Conservation (phyloP, 2,113 vertebrate genomes). For the Chloroceryle aenea region DNA sequence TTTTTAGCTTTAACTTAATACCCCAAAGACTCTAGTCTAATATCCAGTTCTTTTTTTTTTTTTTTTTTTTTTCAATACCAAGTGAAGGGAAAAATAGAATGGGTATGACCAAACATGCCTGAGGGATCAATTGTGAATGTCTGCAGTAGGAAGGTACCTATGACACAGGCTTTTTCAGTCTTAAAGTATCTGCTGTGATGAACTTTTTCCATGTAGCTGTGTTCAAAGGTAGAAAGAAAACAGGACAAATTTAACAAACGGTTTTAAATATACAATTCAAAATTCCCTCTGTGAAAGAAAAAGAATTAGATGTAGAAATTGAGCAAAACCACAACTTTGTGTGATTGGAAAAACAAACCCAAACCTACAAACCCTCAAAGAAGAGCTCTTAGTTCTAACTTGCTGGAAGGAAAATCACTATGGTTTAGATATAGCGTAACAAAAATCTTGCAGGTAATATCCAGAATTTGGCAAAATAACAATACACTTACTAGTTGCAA, state of each 20-base stretch:
- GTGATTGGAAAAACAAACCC: background rate
- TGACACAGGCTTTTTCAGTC: background rate
- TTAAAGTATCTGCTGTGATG: background rate
- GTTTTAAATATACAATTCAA: background rate
- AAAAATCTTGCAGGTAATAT: background rate
- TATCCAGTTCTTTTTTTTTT: constrained; percentile 33
- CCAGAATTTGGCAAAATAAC: background rate
- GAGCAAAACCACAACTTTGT: background rate
- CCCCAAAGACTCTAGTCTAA: background rate
- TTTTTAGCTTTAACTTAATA: background rate
- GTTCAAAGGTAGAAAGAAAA: background rate
- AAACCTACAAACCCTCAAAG: rapidly evolving
- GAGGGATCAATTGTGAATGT: background rate
- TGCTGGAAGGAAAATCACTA: background rate
- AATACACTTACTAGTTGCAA: background rate
- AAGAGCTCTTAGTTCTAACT: background rate
- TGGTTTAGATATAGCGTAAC: background rate
- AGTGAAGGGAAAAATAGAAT: constrained; percentile 13
- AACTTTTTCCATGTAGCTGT: background rate
- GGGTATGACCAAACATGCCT: background rate
- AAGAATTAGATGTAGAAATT: background rate
- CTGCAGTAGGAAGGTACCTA: background rate
- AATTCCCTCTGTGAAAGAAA: background rate
- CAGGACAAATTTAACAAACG: background rate
- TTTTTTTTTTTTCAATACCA: constrained; percentile 5